phyloP scores from a whole-genome alignment of 2,888 invertebrate species.

The Mesorhabditis belari region DNA sequence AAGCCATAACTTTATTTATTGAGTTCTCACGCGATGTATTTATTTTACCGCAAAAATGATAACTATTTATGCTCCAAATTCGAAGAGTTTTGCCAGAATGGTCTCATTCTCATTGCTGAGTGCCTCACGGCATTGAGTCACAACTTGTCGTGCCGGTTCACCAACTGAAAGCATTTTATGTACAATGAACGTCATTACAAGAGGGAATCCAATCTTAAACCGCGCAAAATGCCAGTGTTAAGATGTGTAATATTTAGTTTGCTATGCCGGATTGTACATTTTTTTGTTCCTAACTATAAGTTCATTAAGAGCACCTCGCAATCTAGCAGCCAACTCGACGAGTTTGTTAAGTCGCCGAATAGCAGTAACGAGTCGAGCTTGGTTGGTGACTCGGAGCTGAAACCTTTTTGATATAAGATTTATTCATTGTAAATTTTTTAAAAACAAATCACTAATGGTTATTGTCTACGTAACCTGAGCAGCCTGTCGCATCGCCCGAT shows the following conservation, averaged over 20 bases:
- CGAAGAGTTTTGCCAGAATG: constrained; percentile 30
- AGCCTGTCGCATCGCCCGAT: constrained; percentile 29
- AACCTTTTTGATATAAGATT: constrained; percentile 11
- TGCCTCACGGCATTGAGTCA: constrained; percentile 41
- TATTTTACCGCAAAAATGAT: too few species aligned
- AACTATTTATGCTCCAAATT: constrained; percentile 25
- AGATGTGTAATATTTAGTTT: too few species aligned
- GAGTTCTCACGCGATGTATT: too few species aligned
- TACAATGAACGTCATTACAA: not conserved
- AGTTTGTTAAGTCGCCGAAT: constrained; percentile 33
- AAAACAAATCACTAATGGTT: too few species aligned
- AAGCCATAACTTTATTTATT: not conserved
- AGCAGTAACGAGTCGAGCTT: constrained; percentile 26
- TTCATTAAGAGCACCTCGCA: too few species aligned
- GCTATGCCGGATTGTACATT: not conserved
- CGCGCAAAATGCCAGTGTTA: not conserved
- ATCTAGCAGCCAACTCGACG: constrained; percentile 23
- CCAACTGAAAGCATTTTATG: constrained; percentile 35
- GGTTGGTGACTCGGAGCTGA: constrained; percentile 10
- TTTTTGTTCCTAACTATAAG: not conserved
- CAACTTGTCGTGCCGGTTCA: constrained; percentile 30
- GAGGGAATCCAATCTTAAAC: not conserved
- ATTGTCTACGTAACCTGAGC: constrained; percentile 11
- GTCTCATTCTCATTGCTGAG: constrained; percentile 42
- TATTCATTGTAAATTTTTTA: not conserved